phyloP scores from a whole-genome alignment of 2,888 invertebrate species.

The Drosophila austrosaltans region DNA sequence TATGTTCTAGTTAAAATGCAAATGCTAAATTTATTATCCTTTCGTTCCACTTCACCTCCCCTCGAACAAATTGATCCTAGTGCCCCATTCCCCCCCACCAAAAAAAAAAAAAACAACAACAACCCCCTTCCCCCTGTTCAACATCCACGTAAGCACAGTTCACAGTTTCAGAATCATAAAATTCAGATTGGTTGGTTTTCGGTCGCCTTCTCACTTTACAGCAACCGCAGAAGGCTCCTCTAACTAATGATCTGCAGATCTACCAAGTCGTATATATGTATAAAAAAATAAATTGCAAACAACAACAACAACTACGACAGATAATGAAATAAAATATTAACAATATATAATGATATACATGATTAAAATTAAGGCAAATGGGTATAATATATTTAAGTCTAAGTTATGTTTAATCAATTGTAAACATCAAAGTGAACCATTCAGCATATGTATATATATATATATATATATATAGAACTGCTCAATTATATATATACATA shows the following conservation, averaged over 20 bases:
- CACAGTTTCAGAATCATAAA: constrained; percentile 45
- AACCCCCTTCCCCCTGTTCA: background rate
- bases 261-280: background rate
- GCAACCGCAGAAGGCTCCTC: constrained; percentile 91
- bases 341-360: background rate
- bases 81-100: background rate
- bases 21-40: background rate
- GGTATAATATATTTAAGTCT: constrained; percentile 21
- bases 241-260: constrained; percentile 59
- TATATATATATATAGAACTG: background rate
- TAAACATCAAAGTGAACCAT: constrained; percentile 3
- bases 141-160: constrained; percentile 37
- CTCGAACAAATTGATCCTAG: background rate
- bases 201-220: constrained; percentile 92
- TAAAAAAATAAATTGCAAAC: background rate
- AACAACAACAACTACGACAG: background rate
- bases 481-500: background rate
- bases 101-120: background rate
- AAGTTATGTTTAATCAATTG: constrained; percentile 34
- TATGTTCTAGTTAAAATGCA: background rate
- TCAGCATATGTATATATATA: background rate
- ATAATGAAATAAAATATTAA: constrained; percentile 1
- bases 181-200: constrained; percentile 84
- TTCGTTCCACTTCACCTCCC: background rate
- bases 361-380: constrained; percentile 5